Conservation (phyloP, 2,888 invertebrate genomes). For the Lamproptera curius region DNA sequence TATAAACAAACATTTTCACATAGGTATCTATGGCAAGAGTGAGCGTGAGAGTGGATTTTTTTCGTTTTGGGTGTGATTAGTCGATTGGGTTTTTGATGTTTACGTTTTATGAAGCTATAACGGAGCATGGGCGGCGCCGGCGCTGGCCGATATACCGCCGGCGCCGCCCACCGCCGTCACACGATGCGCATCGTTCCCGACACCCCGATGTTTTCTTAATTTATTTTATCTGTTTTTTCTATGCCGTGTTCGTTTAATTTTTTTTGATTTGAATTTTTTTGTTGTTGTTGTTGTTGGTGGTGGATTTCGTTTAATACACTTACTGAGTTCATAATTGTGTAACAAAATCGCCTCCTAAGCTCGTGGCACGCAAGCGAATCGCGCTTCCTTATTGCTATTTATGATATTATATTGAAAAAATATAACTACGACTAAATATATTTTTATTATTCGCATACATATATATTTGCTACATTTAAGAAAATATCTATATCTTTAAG, state of each 20-base stretch:
- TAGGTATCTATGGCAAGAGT: constrained; percentile 79
- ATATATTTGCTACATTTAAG: too few species aligned
- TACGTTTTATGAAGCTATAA: constrained; percentile 72
- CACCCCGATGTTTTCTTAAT: constrained; percentile 70
- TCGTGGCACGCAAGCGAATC: constrained; percentile 31
- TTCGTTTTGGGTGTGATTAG: constrained; percentile 78
- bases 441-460: too few species aligned
- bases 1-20: constrained; percentile 76
- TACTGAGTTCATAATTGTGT: constrained; percentile 46
- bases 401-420: too few species aligned
- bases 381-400: not conserved
- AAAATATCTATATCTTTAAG: too few species aligned
- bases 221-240: constrained; percentile 61
- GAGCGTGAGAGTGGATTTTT: constrained; percentile 79
- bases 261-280: constrained; percentile 67
- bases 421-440: too few species aligned
- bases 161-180: constrained; percentile 68
- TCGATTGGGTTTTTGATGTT: constrained; percentile 79
- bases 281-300: constrained; percentile 75
- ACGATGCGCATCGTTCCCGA: constrained; percentile 72
- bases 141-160: constrained; percentile 42
- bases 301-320: constrained; percentile 78
- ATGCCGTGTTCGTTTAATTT: constrained; percentile 78
- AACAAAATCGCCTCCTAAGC: constrained; percentile 35
- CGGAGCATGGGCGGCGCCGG: constrained; percentile 69